Evolutionary conservation across 1,140 invertebrate genomes (phyloP).

Genomic region (Aphaenogaster ashmeadi): DNA sequence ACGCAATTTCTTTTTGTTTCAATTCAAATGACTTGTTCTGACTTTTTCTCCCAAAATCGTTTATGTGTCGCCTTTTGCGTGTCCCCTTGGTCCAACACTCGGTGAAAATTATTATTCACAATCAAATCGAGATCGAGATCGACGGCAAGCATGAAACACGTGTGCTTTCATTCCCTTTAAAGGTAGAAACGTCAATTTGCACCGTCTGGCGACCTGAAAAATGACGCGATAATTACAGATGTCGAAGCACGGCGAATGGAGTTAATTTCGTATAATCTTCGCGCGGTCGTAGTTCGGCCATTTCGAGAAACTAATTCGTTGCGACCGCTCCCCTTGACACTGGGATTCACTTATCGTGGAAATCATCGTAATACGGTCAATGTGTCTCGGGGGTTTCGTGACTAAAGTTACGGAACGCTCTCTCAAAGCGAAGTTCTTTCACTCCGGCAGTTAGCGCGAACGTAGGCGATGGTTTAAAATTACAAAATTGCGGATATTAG

Average conservation of each 20-base stretch:
- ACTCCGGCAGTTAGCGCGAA: conserved; percentile 26
- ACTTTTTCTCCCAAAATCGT: not conserved
- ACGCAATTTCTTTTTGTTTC: conserved; percentile 13
- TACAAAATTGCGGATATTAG: conserved; percentile 73
- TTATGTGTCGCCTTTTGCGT: not conserved
- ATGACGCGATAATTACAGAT: conserved; percentile 41
- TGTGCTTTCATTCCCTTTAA: not conserved
- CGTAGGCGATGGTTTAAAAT: conserved; percentile 57
- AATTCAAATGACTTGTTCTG: not conserved
- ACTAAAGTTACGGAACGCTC: conserved; percentile 65
- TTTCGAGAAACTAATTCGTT: conserved; percentile 49
- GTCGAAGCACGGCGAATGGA: conserved; percentile 17
- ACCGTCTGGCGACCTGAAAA: conserved; percentile 2
- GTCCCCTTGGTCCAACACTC: not conserved
- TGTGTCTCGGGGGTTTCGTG: conserved; percentile 63
- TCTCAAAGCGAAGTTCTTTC: conserved; percentile 66
- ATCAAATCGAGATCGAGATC: conserved; percentile 8
- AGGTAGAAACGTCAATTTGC: conserved; percentile 25
- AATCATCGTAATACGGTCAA: conserved; percentile 66
- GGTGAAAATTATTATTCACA: not conserved
- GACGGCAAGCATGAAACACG: not conserved
- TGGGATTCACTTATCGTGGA: conserved; percentile 63
- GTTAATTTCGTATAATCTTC: conserved; percentile 35
- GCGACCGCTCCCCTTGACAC: conserved; percentile 42
- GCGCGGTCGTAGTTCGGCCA: conserved; percentile 10